Percentiles rank a stretch among this genome's conserved stretches.
These are phyloP conservation scores for Todus mexicanus DNA, from an alignment of 2,797 vertebrate species.

Conservation along the genomic window DNA sequence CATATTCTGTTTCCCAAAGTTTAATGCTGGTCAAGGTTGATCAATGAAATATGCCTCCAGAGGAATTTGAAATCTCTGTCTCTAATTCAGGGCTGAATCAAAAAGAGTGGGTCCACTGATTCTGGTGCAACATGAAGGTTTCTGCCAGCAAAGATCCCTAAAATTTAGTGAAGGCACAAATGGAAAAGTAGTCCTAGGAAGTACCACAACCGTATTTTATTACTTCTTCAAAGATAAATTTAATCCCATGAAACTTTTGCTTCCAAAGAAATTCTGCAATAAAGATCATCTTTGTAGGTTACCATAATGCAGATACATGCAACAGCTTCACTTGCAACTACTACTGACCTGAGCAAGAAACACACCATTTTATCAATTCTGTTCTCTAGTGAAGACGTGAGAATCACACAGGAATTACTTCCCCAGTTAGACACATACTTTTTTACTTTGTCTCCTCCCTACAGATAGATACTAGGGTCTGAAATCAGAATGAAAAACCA, in stretches of 20 bases:
- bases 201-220: background rate
- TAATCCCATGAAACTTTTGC: background rate
- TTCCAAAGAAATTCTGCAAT: background rate
- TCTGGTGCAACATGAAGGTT: background rate
- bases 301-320: background rate
- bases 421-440: background rate
- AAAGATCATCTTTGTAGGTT: background rate
- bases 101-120: background rate
- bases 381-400: background rate
- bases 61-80: background rate
- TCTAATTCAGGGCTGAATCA: background rate
- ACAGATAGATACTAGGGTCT: background rate
- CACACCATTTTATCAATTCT: background rate
- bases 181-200: background rate
- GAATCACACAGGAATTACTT: background rate
- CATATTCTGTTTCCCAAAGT: background rate
- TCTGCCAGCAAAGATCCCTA: background rate
- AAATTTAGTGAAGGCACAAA: background rate
- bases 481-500: conserved; percentile 27
- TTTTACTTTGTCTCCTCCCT: background rate
- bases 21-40: background rate
- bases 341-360: background rate
- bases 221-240: background rate
- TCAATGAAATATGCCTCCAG: background rate
- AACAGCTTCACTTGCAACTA: background rate